A percentile compares a stretch with the other conserved stretches of the same genome.
These are phyloP conservation scores for Condylura cristata DNA, from an alignment of 2,113 vertebrate genomes.

Conservation along the genomic window DNA sequence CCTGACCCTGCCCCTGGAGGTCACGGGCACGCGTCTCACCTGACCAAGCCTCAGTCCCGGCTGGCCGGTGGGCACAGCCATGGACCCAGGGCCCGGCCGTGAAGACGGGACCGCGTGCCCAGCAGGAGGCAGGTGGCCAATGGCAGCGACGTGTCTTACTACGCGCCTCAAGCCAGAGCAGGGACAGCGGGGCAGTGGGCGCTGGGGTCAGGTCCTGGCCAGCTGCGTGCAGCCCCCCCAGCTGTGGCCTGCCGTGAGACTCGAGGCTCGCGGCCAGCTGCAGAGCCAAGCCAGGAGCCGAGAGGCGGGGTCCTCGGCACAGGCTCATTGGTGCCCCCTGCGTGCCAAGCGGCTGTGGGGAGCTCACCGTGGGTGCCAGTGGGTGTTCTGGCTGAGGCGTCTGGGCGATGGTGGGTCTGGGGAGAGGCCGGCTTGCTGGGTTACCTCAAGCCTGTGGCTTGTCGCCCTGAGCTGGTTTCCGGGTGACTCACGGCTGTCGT, in stretches of 20 bases:
- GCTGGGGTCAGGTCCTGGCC: not conserved
- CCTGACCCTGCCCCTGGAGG: not conserved
- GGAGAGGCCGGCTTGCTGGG: not conserved
- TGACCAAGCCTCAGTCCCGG: not conserved
- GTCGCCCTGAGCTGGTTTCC: not conserved
- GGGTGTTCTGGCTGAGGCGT: too few relatives aligned
- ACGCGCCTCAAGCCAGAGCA: too few relatives aligned
- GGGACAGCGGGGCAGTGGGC: not conserved
- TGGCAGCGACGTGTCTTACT: too few relatives aligned
- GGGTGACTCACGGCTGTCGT: not conserved
- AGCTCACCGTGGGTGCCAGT: too few relatives aligned
- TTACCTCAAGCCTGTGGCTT: not conserved
- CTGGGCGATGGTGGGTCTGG: too few relatives aligned
- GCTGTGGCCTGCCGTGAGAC: not conserved
- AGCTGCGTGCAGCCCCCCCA: not conserved
- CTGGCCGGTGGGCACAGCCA: not conserved
- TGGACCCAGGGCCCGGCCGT: too few relatives aligned
- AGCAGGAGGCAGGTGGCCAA: accelerated
- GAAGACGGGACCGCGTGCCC: accelerated
- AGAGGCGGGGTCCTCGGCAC: too few relatives aligned
- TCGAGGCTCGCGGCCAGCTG: accelerated
- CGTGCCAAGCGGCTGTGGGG: too few relatives aligned
- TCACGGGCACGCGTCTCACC: not conserved
- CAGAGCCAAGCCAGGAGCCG: not conserved
- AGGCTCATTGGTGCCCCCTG: too few relatives aligned